phyloP scores from a whole-genome alignment of 2,113 vertebrate species.

The Psophia crepitans region DNA sequence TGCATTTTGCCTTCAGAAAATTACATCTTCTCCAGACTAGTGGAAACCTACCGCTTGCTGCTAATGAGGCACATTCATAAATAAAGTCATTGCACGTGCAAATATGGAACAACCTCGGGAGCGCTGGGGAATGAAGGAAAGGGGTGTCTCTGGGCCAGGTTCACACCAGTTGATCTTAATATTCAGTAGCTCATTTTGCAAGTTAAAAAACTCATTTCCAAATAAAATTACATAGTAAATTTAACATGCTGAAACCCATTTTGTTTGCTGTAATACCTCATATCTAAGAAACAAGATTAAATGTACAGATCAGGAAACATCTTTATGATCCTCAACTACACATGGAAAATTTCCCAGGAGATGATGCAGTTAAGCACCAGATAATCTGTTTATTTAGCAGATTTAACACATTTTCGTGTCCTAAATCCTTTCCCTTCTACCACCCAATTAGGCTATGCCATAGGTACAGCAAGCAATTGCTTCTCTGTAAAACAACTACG shows the following conservation, averaged over 20 bases:
- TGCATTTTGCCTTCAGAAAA: background rate
- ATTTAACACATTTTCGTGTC: background rate
- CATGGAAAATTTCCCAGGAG: background rate
- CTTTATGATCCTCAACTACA: background rate
- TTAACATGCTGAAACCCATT: background rate
- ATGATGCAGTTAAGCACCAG: background rate
- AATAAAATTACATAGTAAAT: background rate
- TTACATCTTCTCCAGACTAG: background rate
- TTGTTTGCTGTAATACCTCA: background rate
- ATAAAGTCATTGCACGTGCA: background rate
- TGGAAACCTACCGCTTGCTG: background rate
- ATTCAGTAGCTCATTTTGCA: constrained; percentile 6
- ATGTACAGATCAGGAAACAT: background rate
- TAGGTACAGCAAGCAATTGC: background rate
- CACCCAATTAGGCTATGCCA: background rate
- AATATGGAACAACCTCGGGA: rapidly evolving
- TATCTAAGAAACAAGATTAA: background rate
- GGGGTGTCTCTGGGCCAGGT: background rate
- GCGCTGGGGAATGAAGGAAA: background rate
- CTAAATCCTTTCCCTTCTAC: background rate
- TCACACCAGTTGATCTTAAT: background rate
- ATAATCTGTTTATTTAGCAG: background rate
- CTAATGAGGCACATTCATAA: background rate
- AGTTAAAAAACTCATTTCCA: background rate
- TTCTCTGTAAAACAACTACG: background rate